A percentile compares a stretch with the other conserved stretches of the same genome.
Conservation (phyloP, 2,113 vertebrate genomes). For the Pseudonaja textilis region DNA sequence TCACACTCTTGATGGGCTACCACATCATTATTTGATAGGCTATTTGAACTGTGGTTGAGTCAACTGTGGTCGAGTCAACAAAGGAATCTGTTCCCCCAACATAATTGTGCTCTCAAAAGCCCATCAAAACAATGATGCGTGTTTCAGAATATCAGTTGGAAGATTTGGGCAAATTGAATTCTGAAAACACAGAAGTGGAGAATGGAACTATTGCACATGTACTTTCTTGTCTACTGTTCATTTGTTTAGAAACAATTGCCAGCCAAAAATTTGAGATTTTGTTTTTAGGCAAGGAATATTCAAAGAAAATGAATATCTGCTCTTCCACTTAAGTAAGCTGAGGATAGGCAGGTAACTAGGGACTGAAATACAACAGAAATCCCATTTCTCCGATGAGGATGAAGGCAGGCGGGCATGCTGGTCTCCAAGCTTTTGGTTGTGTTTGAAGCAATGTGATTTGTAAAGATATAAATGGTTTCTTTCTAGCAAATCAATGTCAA, state of each 20-base stretch:
- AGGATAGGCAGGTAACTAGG: background rate
- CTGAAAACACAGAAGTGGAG: background rate
- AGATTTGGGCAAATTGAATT: background rate
- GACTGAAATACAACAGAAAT: background rate
- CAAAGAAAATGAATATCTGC: background rate
- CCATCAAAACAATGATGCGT: background rate
- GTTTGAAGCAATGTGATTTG: background rate
- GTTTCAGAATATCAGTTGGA: background rate
- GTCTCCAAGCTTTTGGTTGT: background rate
- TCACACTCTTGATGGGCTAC: background rate
- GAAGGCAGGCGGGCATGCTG: background rate
- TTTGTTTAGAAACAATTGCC: background rate
- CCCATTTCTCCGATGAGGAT: background rate
- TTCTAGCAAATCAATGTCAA: conserved; percentile 6
- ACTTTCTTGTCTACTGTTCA: background rate
- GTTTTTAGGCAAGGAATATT: background rate
- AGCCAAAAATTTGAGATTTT: background rate
- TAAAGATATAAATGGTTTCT: conserved; percentile 4
- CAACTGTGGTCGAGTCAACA: background rate
- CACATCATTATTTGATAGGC: background rate
- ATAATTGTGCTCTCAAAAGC: background rate
- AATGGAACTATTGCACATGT: too few relatives aligned
- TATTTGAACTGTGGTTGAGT: background rate
- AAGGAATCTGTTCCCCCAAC: background rate
- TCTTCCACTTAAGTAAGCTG: conserved; percentile 16